These are phyloP conservation scores for Epizoanthus scotinus DNA, from an alignment of 92 coral and sea anemone species.

Conservation along the genomic window DNA sequence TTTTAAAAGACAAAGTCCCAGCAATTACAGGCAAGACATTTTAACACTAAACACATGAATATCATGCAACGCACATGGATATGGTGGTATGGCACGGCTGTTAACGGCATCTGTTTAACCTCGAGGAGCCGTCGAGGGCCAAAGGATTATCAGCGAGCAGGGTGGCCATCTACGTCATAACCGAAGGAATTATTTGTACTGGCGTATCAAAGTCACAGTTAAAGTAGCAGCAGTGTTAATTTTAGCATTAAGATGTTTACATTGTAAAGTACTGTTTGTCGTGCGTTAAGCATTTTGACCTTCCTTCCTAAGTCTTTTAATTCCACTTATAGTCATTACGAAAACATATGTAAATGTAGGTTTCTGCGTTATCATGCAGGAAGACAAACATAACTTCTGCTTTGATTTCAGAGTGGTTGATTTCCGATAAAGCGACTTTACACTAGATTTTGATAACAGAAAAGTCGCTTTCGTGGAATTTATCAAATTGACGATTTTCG, in stretches of 20 bases:
- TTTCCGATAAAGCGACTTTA: neutral
- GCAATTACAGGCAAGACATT: too few relatives aligned
- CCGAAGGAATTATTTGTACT: neutral
- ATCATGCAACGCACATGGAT: too few relatives aligned
- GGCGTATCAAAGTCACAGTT: neutral
- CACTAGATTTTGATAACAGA: neutral
- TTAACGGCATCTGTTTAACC: conserved; percentile 2
- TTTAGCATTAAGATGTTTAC: conserved; percentile 6
- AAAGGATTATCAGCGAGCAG: neutral
- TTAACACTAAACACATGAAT: too few relatives aligned
- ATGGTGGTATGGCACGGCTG: too few relatives aligned
- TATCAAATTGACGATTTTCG: neutral
- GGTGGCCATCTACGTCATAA: neutral
- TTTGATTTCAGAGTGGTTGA: conserved; percentile 4
- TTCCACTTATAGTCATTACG: conserved; percentile 7
- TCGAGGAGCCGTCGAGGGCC: neutral
- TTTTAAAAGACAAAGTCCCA: too few relatives aligned
- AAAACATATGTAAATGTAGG: neutral
- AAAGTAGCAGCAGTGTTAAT: neutral
- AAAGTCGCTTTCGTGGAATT: neutral
- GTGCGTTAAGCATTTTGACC: neutral
- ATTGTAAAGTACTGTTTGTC: neutral
- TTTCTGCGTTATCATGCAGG: conserved; percentile 1
- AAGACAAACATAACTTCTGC: neutral
- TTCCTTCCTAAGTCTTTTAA: neutral